These are phyloP conservation scores for Leptosomus discolor DNA, from an alignment of 2,113 vertebrate species.

Conservation along the genomic window DNA sequence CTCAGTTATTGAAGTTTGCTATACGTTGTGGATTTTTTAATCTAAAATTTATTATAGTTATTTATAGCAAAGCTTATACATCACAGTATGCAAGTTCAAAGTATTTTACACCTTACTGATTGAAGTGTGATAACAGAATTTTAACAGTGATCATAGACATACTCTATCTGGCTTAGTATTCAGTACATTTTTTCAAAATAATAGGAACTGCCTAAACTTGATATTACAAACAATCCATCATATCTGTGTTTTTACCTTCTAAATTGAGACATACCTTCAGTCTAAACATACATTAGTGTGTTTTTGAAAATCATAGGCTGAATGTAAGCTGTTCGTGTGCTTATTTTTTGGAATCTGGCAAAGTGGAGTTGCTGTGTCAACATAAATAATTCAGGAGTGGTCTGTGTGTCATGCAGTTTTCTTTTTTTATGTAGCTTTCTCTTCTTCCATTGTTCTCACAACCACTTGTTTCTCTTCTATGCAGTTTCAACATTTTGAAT, in stretches of 20 bases:
- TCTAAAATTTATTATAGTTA: not conserved
- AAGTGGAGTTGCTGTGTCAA: not conserved
- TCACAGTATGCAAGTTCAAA: not conserved
- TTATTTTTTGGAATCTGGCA: not conserved
- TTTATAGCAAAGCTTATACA: not conserved
- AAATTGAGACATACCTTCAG: not conserved
- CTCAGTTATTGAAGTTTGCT: not conserved
- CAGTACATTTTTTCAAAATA: not conserved
- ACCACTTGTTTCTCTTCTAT: not conserved
- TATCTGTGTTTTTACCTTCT: not conserved
- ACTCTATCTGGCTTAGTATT: not conserved
- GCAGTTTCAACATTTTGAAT: not conserved
- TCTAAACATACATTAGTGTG: not conserved
- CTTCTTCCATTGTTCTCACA: not conserved
- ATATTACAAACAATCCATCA: not conserved
- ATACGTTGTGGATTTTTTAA: accelerated
- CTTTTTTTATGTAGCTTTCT: not conserved
- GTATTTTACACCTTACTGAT: not conserved
- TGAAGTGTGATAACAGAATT: not conserved
- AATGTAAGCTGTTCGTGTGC: not conserved
- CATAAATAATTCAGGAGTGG: not conserved
- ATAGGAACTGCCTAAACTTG: not conserved
- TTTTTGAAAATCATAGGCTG: not conserved
- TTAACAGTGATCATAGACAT: not conserved
- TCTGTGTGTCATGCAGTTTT: not conserved